These are phyloP conservation scores for Muscicapa adusta DNA, from an alignment of 2,113 vertebrate species.

Conservation along the genomic window DNA sequence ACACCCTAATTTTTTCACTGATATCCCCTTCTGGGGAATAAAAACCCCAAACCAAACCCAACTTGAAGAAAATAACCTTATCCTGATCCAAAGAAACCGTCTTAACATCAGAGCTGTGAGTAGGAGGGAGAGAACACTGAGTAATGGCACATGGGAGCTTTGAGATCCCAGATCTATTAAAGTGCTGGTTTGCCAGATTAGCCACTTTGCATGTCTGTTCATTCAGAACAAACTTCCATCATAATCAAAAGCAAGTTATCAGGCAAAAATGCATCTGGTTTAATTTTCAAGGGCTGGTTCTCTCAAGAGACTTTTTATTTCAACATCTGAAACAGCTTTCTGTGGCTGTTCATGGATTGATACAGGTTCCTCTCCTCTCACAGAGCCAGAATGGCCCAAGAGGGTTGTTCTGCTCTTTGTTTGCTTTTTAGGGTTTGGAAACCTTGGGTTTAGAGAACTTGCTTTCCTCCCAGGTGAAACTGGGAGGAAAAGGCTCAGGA, in stretches of 20 bases:
- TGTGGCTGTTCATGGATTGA: background rate
- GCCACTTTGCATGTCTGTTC: background rate
- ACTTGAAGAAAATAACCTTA: background rate
- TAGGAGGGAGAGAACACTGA: background rate
- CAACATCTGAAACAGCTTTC: background rate
- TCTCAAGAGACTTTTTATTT: background rate
- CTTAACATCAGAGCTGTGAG: background rate
- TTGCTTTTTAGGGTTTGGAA: background rate
- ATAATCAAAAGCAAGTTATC: background rate
- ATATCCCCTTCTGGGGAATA: background rate
- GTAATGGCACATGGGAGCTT: background rate
- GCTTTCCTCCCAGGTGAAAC: background rate
- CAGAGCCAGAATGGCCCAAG: background rate
- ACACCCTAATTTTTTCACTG: slow-evolving; percentile 7
- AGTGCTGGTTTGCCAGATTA: background rate
- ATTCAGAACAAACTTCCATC: background rate
- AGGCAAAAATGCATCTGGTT: background rate
- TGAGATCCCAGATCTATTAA: background rate
- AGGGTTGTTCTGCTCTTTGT: background rate
- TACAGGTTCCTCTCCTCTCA: background rate
- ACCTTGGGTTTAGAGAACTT: background rate
- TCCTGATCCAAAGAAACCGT: background rate
- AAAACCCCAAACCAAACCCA: background rate
- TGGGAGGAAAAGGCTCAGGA: background rate
- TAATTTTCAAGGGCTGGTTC: background rate